These are phyloP conservation scores for Sabellastarte sp. DNA, from an alignment of 2,888 invertebrate species.

Conservation along the genomic window DNA sequence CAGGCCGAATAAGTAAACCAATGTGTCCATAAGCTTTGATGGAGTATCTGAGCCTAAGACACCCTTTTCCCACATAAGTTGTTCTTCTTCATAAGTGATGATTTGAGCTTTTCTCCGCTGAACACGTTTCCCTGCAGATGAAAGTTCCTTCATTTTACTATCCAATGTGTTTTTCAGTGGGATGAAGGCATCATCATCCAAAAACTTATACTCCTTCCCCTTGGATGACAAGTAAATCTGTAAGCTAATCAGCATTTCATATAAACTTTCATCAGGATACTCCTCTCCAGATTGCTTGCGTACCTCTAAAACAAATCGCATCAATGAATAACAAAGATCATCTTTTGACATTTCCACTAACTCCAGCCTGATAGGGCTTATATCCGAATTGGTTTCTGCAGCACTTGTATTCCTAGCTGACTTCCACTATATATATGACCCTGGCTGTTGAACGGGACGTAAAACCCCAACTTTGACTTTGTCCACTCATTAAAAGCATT, in stretches of 20 bases:
- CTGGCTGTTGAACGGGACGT: too few relatives aligned
- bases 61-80: background rate
- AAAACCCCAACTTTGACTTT: too few relatives aligned
- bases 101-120: background rate
- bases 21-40: background rate
- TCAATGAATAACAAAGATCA: background rate
- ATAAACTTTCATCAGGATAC: background rate
- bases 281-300: background rate
- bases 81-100: background rate
- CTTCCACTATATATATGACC: too few relatives aligned
- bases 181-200: background rate
- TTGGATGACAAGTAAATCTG: background rate
- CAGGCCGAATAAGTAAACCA: background rate
- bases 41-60: background rate
- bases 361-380: too few relatives aligned
- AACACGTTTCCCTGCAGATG: background rate
- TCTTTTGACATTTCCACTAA: background rate
- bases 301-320: background rate
- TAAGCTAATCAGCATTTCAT: background rate
- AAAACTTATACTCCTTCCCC: background rate
- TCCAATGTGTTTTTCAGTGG: background rate
- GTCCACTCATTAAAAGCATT: too few relatives aligned
- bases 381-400: too few relatives aligned
- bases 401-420: too few relatives aligned
- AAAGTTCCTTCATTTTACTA: background rate